phyloP scores from a whole-genome alignment of 2,888 invertebrate genomes.

The Smittia sp. region DNA sequence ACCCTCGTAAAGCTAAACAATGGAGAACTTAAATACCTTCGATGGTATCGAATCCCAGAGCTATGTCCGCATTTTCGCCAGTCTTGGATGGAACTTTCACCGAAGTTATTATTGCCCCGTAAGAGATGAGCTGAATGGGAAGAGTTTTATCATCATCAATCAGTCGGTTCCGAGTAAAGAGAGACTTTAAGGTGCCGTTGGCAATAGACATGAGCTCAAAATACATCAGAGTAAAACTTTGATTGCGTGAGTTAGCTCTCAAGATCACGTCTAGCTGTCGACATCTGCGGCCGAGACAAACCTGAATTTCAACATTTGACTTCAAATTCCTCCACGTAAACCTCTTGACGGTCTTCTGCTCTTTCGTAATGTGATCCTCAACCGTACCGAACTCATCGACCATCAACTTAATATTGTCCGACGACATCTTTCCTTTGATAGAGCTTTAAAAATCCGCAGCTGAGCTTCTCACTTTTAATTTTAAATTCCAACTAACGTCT shows the following conservation, averaged over 20 bases:
- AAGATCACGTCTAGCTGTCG: too few relatives aligned
- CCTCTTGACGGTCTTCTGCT: conserved; percentile 56
- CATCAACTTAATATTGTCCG: conserved; percentile 45
- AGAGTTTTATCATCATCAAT: not conserved
- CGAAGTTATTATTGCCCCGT: conserved; percentile 59
- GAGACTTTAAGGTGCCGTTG: too few relatives aligned
- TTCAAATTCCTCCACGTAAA: conserved; percentile 65
- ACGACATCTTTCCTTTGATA: not conserved
- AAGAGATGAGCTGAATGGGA: conserved; percentile 53
- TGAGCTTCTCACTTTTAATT: not conserved
- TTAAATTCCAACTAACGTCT: not conserved
- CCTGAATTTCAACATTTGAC: conserved; percentile 63
- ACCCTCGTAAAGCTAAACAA: conserved; percentile 41
- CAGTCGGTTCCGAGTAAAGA: not conserved
- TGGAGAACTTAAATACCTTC: conserved; percentile 51
- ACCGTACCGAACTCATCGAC: conserved; percentile 58
- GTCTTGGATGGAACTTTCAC: conserved; percentile 56
- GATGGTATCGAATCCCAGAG: conserved; percentile 59
- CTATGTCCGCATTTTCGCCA: conserved; percentile 57
- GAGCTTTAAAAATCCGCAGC: not conserved
- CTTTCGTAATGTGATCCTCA: conserved; percentile 50
- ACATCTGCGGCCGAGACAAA: conserved; percentile 45
- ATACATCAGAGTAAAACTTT: too few relatives aligned
- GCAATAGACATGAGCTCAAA: too few relatives aligned
- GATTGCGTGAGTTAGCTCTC: too few relatives aligned